Conservation (phyloP, 2,113 vertebrate genomes). For the Emydura subglobosa region DNA sequence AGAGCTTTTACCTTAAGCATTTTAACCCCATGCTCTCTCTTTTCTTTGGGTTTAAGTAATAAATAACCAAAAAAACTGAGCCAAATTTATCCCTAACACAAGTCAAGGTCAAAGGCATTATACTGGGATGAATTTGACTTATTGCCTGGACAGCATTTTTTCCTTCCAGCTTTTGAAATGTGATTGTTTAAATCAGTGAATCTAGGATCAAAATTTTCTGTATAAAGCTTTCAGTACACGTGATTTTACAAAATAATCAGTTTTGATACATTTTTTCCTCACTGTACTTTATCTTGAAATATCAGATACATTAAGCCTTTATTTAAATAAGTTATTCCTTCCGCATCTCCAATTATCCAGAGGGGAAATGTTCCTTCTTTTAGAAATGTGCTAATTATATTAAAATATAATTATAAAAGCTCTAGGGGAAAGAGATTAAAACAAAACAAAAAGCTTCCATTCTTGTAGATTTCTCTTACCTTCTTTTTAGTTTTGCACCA, state of each 20-base stretch:
- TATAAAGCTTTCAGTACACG: background rate
- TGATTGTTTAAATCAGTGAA: background rate
- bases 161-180: background rate
- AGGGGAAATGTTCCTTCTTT: background rate
- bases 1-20: background rate
- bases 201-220: background rate
- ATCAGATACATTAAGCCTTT: background rate
- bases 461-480: constrained; percentile 72
- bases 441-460: background rate
- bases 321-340: background rate
- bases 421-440: background rate
- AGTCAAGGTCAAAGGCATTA: background rate
- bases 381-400: background rate
- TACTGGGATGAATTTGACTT: background rate
- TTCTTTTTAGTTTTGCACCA: constrained; percentile 88
- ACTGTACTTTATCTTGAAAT: background rate
- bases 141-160: background rate
- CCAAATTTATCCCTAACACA: background rate
- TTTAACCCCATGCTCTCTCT: background rate
- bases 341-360: background rate
- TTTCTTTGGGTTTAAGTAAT: background rate
- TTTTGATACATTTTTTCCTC: background rate
- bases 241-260: background rate
- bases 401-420: background rate
- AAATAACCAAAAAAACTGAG: background rate